Evolutionary conservation across 2,888 invertebrate genomes (phyloP).

Genomic region (Himalopsyche tibetana): DNA sequence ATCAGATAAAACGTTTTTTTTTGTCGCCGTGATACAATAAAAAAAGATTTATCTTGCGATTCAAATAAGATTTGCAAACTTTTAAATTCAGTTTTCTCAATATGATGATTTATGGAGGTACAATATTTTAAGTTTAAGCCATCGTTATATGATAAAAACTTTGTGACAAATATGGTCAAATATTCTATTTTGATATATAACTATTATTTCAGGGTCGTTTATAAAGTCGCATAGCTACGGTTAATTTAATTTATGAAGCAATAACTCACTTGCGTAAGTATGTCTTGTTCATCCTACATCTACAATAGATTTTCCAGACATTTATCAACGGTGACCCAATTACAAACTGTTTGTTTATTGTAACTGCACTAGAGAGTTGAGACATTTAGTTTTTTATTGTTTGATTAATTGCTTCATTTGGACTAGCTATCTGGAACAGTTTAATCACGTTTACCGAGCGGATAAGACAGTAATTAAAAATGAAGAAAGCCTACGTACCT

Average conservation of each 20-base stretch:
- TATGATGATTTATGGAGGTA: too few relatives aligned
- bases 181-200: not conserved
- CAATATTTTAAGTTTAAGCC: too few relatives aligned
- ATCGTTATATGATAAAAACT: too few relatives aligned
- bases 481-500: not conserved
- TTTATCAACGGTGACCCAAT: conserved; percentile 10
- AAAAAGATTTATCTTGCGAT: too few relatives aligned
- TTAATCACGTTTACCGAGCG: not conserved
- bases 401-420: conserved; percentile 5
- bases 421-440: not conserved
- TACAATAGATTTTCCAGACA: not conserved
- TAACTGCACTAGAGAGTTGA: conserved; percentile 11
- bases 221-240: not conserved
- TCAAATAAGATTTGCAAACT: too few relatives aligned
- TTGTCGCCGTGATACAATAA: too few relatives aligned
- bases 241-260: conserved; percentile 27
- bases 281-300: not conserved
- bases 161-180: not conserved
- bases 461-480: conserved; percentile 18
- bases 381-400: not conserved
- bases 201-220: not conserved
- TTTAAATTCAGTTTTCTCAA: too few relatives aligned
- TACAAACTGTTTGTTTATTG: not conserved
- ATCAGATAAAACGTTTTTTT: too few relatives aligned
- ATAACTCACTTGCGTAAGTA: not conserved